Evolutionary conservation across 2,797 vertebrate species (phyloP).

Genomic region (Furcifer pardalis): DNA sequence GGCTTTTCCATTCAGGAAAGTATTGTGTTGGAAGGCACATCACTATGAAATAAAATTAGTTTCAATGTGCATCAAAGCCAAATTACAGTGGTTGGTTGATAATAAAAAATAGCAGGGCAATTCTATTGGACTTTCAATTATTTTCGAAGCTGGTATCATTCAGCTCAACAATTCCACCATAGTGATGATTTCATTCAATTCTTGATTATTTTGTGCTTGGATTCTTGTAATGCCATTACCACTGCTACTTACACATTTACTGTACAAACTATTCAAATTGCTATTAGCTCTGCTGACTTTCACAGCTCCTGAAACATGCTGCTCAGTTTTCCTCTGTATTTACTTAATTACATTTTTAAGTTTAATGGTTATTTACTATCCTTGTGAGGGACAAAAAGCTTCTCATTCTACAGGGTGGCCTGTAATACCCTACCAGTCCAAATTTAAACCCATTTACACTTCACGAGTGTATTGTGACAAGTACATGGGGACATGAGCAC

Average conservation of each 20-base stretch:
- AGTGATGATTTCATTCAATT: constrained; percentile 39
- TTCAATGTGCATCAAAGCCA: constrained; percentile 38
- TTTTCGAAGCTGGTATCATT: neutral
- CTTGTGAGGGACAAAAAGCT: neutral
- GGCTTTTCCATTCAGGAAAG: neutral
- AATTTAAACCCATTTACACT: no score
- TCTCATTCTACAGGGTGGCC: neutral
- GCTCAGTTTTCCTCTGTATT: constrained; percentile 12
- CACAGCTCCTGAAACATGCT: neutral
- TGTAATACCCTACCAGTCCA: no score
- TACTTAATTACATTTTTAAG: constrained; percentile 27
- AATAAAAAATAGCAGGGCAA: constrained; percentile 44
- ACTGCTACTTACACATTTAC: constrained; percentile 11
- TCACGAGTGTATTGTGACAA: no score
- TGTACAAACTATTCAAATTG: constrained; percentile 24
- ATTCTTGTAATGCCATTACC: constrained; percentile 33
- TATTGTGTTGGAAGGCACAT: neutral
- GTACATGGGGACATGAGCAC: no score
- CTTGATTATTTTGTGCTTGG: constrained; percentile 49
- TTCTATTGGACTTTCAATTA: constrained; percentile 27
- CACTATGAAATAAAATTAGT: neutral
- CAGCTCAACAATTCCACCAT: neutral
- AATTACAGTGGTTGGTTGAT: constrained; percentile 14
- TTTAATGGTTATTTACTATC: neutral
- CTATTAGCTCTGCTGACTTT: neutral